Conservation (phyloP, 2,797 vertebrate genomes). For the Centropyge bicolor region DNA sequence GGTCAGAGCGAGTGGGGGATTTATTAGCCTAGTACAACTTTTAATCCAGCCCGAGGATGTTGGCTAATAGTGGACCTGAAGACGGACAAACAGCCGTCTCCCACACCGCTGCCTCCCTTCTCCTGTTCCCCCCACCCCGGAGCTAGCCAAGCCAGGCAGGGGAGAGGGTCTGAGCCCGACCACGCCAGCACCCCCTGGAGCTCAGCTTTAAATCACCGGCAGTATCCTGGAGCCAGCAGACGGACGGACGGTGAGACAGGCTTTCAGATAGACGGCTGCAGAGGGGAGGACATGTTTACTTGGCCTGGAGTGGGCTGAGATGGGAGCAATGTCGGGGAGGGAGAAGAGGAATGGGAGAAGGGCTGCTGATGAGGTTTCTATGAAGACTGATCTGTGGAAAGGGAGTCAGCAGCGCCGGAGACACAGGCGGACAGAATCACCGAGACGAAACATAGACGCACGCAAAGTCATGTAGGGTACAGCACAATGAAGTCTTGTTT, state of each 20-base stretch:
- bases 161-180: conserved; percentile 46
- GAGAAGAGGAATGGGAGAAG: conserved; percentile 40
- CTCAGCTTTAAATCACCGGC: conserved; percentile 68
- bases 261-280: conserved; percentile 48
- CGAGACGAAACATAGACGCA: conserved; percentile 2
- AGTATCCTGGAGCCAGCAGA: conserved; percentile 38
- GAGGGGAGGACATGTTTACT: conserved; percentile 67
- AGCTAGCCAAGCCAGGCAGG: conserved; percentile 42
- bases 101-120: conserved; percentile 29
- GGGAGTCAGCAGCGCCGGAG: conserved; percentile 29
- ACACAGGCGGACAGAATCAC: conserved; percentile 18
- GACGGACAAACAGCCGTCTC: conserved; percentile 69
- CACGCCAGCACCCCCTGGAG: conserved; percentile 50
- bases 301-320: conserved; percentile 53
- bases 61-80: conserved; percentile 67
- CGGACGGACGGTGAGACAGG: conserved; percentile 43
- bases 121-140: conserved; percentile 44
- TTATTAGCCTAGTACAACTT: conserved; percentile 67
- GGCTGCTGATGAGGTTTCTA: conserved; percentile 60
- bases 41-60: conserved; percentile 67
- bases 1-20: conserved; percentile 48
- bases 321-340: conserved; percentile 36
- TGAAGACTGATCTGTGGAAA: conserved; percentile 58
- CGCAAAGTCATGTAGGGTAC: not conserved
- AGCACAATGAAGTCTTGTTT: not conserved